These are phyloP conservation scores for Chondrosia reniformis DNA, from an alignment of 37 sponge, comb jelly and placozoan genomes.

Conservation along the genomic window DNA sequence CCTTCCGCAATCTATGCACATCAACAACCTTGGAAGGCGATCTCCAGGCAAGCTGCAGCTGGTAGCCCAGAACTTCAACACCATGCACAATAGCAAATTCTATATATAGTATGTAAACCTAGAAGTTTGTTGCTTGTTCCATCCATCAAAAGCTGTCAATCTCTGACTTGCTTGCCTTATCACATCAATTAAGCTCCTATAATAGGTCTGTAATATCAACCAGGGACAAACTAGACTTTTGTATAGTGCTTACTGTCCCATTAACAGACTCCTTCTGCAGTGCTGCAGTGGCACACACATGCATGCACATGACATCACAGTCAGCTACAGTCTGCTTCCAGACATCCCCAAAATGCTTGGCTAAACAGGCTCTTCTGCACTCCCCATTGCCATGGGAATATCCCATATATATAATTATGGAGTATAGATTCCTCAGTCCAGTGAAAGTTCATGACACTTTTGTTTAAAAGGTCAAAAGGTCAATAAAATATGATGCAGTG, in stretches of 20 bases:
- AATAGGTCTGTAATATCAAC: conserved; percentile 44
- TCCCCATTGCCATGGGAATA: conserved; percentile 60
- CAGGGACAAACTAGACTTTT: neutral
- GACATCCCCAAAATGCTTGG: conserved; percentile 74
- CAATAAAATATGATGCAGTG: conserved; percentile 85
- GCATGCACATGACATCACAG: conserved; percentile 68
- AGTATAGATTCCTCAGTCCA: conserved; percentile 70
- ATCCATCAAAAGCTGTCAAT: conserved; percentile 56
- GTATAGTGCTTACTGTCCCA: neutral
- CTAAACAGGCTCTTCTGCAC: conserved; percentile 76
- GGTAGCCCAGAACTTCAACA: no score
- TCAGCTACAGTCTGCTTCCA: conserved; percentile 61
- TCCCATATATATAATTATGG: conserved; percentile 59
- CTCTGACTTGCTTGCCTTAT: conserved; percentile 39
- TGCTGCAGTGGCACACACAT: conserved; percentile 33
- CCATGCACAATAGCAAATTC: conserved; percentile 67
- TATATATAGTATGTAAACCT: neutral
- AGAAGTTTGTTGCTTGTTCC: conserved; percentile 19
- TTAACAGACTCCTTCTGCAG: neutral
- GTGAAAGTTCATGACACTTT: conserved; percentile 84
- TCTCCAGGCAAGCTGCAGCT: no score
- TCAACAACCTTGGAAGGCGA: no score
- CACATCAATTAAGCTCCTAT: conserved; percentile 32
- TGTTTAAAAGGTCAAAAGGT: conserved; percentile 43
- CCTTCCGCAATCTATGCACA: no score